Evolutionary conservation across 2,797 vertebrate species (phyloP), one percentile per base, ranked within the genome.

Genomic region (Rhodeus uyekii): DNA sequence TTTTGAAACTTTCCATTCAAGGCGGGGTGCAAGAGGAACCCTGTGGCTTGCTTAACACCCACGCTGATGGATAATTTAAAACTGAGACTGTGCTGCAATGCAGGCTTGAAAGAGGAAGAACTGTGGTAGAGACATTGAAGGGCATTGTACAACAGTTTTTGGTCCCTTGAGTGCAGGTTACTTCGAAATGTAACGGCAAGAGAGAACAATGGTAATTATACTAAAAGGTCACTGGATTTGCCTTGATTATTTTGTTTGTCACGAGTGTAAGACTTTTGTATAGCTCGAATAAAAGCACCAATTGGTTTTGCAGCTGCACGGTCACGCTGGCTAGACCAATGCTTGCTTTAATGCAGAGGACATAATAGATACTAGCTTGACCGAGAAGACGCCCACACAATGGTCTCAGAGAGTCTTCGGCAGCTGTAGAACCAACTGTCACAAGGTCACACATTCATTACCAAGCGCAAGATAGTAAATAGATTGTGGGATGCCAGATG

Each of bases 51-150:
- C 76, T 67, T 83, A 67, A 88, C 87, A 75, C 87, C 86, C 76
- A 89, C 86, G 67, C 83, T 79, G 27, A 85, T 75, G 84, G 84
- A 86, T 89, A 73, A 84, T 85, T 91, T 87, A 88, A 89, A 88
- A 89, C 85, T 71, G 67, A 83, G 84, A 82, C 68, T 68, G 64
- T 87, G 76, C 73, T 63, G 75, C 82, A 83, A 73, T 36, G 27
- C 46, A 74, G 19, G 18, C 42, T 53, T 81, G 79, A 90, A 91
- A 89, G 89, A 89, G 88, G 90, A 91, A 91, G 86, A 83, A 78
- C 10, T 48, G 76, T 44, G 32, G 55, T 46, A 58, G 64, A 83
- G 80, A 88, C 82, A 82, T 75, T 76, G 82, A 77, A 77, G 63
- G 55, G 22, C 36, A 71, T 80, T 82, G 73, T 72, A 27, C 61